phyloP scores from a whole-genome alignment of 2,888 invertebrate species.

The Melinopterus prodromus region DNA sequence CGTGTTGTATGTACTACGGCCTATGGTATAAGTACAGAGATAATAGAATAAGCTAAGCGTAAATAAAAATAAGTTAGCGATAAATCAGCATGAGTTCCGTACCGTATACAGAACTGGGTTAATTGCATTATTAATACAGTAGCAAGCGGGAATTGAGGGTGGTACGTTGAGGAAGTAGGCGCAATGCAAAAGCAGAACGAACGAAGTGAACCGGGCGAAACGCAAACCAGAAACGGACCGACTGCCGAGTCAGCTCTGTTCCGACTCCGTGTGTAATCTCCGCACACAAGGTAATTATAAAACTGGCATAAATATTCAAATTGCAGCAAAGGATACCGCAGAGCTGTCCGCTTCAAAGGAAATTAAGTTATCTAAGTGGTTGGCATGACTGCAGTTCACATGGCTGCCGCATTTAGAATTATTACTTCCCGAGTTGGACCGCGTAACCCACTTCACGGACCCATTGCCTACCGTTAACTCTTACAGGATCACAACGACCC shows the following conservation, averaged over 20 bases:
- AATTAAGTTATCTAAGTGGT: constrained; percentile 52
- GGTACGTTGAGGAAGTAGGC: neutral
- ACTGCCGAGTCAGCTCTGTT: neutral
- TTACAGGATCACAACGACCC: too few species aligned
- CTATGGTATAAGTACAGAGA: neutral
- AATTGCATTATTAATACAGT: constrained; percentile 4
- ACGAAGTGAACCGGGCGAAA: too few species aligned
- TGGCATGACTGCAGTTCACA: constrained; percentile 49
- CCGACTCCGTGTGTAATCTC: neutral
- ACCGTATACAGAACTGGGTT: neutral
- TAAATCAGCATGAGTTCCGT: neutral
- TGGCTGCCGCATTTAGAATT: constrained; percentile 45
- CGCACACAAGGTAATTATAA: constrained; percentile 40
- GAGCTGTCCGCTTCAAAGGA: constrained; percentile 50
- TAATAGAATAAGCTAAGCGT: neutral
- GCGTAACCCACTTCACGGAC: neutral
- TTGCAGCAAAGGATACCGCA: constrained; percentile 46
- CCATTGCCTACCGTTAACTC: neutral
- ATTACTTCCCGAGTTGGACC: constrained; percentile 36
- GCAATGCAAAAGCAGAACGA: neutral
- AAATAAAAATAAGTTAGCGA: constrained; percentile 4
- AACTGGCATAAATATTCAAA: constrained; percentile 48
- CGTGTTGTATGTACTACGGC: too few species aligned
- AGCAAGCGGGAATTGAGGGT: neutral
- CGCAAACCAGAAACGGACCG: neutral